phyloP scores from a whole-genome alignment of 2,888 invertebrate species.

The Phyto melanocephala region DNA sequence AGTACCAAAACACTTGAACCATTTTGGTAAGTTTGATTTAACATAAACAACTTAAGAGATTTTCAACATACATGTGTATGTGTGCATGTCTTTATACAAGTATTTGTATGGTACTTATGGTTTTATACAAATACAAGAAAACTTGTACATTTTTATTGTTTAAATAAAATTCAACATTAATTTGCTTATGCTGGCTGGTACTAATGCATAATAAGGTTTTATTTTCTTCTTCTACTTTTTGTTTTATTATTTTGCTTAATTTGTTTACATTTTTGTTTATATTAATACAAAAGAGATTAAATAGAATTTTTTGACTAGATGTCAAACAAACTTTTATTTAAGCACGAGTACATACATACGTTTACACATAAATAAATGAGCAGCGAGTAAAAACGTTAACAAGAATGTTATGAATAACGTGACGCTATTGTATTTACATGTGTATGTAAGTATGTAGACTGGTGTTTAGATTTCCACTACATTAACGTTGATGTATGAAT shows the following conservation, averaged over 20 bases:
- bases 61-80: background rate
- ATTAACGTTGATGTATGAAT: background rate
- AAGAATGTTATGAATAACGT: background rate
- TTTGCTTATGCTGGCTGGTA: background rate
- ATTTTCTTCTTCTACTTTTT: too few relatives aligned
- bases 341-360: background rate
- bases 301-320: conserved; percentile 7
- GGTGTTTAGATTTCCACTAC: background rate
- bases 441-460: background rate
- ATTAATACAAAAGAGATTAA: conserved; percentile 10
- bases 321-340: background rate
- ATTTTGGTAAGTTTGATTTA: background rate
- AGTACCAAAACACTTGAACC: background rate
- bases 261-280: conserved; percentile 7
- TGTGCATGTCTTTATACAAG: too few relatives aligned
- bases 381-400: background rate
- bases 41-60: background rate
- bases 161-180: background rate
- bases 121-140: background rate
- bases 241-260: background rate
- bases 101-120: background rate
- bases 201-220: background rate
- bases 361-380: background rate
- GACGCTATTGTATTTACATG: background rate
- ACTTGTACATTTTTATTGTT: background rate